Conservation (phyloP, 2,888 invertebrate genomes). For the Phalera bucephala region DNA sequence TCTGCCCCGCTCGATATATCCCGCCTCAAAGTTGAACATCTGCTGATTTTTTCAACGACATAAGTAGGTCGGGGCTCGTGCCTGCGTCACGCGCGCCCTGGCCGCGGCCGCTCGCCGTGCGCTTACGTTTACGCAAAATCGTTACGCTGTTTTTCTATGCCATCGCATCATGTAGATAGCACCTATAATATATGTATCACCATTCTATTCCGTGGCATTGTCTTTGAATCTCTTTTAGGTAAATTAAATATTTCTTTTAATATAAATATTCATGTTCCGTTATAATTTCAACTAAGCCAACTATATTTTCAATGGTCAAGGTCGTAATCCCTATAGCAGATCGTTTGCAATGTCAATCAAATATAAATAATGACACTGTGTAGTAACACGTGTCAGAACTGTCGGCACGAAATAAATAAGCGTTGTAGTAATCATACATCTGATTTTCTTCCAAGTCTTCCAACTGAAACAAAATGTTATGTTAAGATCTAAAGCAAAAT, state of each 20-base stretch:
- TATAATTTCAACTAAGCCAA: too few relatives aligned
- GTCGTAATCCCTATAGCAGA: neutral
- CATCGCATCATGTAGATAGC: slow-evolving; percentile 32
- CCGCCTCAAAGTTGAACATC: slow-evolving; percentile 76
- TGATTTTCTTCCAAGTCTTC: neutral
- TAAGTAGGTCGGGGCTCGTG: slow-evolving; percentile 80
- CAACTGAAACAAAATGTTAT: neutral
- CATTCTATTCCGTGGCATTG: too few relatives aligned
- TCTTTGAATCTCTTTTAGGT: too few relatives aligned
- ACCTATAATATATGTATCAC: too few relatives aligned
- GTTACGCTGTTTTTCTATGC: slow-evolving; percentile 55
- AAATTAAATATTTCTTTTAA: too few relatives aligned
- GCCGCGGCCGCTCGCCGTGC: slow-evolving; percentile 48
- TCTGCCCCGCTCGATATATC: slow-evolving; percentile 75
- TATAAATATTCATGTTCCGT: neutral
- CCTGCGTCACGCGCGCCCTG: slow-evolving; percentile 70
- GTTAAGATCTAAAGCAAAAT: neutral
- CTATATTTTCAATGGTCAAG: neutral
- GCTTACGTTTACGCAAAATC: slow-evolving; percentile 73
- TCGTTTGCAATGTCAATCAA: neutral
- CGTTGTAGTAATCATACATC: neutral
- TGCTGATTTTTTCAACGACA: slow-evolving; percentile 80
- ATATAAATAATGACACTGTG: neutral
- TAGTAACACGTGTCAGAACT: slow-evolving; percentile 1
- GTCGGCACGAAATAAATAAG: neutral